Evolutionary conservation across 1,140 invertebrate genomes (phyloP), one percentile per base, ranked within the genome.

Genomic region (Drosophila hydei): DNA sequence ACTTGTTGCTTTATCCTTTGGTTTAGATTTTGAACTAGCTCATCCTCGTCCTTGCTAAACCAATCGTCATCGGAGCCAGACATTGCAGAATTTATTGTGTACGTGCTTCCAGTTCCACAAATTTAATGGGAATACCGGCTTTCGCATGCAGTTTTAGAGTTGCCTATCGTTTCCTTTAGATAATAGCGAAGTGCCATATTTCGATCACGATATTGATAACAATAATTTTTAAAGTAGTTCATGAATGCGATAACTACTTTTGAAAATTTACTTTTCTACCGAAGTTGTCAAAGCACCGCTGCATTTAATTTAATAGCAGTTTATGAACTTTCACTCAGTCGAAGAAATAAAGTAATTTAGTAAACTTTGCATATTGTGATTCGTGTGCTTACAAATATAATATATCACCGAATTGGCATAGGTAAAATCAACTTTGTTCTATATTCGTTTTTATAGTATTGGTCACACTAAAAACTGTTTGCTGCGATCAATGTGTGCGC

Each of bases 1-100:
- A 74, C 42, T 54, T 47, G 48, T 7, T 48, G 48, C 45, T 77
- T 72, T 0, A 75, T 50, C 18, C 74, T 59, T 16, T 87, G 43
- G 48, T 89, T 51, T 11, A 90, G 55, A 18, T 30, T 60, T 43
- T 78, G 52, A 3, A 77, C 61, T 18, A 91, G 63, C 7, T 79
- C 68, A 12, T 91, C 73, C 50, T 89, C 84, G 45, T 91, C 90
- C 55, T 89, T 79, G 11, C 79, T 73, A 11, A 91, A 91, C 90
- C 90, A 91, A 79, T 90, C 90, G 14, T 87, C 80, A 47, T 89
- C 81, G 0, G 83, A 83, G 4, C 48, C 72, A 4, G 83, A 76
- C 81, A 87, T 87, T 4, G 11, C 50, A 4, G 21, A 62, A 6
- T 58, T 14, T 14, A 6, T 42, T 21, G 23, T 5, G 18, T 21